Conservation (phyloP, 2,113 vertebrate species). For the Calyptommatus sinebrachiatus region DNA sequence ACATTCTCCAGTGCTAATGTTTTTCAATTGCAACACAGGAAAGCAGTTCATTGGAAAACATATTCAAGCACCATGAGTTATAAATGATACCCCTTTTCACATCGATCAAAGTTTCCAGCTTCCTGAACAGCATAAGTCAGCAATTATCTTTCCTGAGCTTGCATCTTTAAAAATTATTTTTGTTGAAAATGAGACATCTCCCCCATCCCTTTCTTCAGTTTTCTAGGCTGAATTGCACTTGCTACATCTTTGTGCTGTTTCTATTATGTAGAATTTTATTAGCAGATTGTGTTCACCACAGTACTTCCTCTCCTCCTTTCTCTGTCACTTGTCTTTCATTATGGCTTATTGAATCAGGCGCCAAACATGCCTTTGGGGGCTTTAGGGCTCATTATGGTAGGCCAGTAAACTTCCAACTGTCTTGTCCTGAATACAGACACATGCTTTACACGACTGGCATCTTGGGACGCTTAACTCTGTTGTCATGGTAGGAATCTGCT, state of each 20-base stretch:
- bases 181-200: too few species aligned
- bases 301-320: background rate
- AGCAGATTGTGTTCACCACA: background rate
- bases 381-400: background rate
- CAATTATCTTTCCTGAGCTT: too few species aligned
- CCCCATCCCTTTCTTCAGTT: background rate
- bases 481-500: background rate
- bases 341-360: background rate
- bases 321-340: background rate
- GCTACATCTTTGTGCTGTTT: background rate
- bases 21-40: conserved; percentile 27
- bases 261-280: background rate
- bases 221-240: conserved; percentile 22
- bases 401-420: background rate
- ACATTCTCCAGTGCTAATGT: background rate
- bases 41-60: conserved; percentile 26
- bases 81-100: too few species aligned
- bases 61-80: background rate
- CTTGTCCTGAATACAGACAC: rapidly evolving
- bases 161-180: too few species aligned
- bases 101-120: too few species aligned
- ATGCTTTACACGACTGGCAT: background rate
- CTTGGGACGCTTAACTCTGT: background rate
- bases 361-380: conserved; percentile 11
- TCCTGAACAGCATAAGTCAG: too few species aligned